phyloP scores from a whole-genome alignment of 2,797 vertebrate genomes.

The Rhadinocentrus ornatus region DNA sequence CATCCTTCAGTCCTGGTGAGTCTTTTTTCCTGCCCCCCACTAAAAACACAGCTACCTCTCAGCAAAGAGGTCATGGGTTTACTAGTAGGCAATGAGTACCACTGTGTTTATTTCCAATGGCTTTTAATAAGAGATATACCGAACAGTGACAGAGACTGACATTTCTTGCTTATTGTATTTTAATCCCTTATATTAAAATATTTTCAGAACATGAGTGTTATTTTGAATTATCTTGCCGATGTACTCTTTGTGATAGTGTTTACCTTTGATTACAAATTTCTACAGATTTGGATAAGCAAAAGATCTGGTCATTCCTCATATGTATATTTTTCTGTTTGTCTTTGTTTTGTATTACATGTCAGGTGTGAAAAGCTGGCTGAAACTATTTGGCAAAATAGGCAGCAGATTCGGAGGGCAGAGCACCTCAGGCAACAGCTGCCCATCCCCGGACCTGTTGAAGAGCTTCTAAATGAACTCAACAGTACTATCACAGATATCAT shows the following conservation, averaged over 20 bases:
- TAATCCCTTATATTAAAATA: neutral
- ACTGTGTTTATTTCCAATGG: constrained; percentile 30
- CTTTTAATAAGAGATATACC: constrained; percentile 18
- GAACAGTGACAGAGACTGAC: neutral
- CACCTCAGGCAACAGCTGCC: constrained; percentile 95
- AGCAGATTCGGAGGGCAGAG: constrained; percentile 91
- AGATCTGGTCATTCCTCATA: neutral
- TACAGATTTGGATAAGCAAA: neutral
- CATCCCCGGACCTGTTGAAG: constrained; percentile 92
- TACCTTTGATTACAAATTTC: neutral
- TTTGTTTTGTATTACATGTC: neutral
- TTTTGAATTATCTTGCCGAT: neutral
- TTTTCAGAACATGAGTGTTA: neutral
- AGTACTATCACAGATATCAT: constrained; percentile 95
- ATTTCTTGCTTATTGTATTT: constrained; percentile 9
- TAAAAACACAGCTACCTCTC: constrained; percentile 40
- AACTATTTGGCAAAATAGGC: constrained; percentile 96
- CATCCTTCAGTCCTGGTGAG: constrained; percentile 93
- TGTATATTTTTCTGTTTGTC: neutral
- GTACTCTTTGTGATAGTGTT: neutral
- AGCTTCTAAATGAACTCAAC: constrained; percentile 92
- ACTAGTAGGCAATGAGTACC: constrained; percentile 39
- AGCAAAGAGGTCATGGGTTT: constrained; percentile 56
- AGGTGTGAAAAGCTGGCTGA: constrained; percentile 96
- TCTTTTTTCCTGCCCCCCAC: constrained; percentile 49